Evolutionary conservation across 2,888 invertebrate species (phyloP).

Genomic region (Panorpa germanica): DNA sequence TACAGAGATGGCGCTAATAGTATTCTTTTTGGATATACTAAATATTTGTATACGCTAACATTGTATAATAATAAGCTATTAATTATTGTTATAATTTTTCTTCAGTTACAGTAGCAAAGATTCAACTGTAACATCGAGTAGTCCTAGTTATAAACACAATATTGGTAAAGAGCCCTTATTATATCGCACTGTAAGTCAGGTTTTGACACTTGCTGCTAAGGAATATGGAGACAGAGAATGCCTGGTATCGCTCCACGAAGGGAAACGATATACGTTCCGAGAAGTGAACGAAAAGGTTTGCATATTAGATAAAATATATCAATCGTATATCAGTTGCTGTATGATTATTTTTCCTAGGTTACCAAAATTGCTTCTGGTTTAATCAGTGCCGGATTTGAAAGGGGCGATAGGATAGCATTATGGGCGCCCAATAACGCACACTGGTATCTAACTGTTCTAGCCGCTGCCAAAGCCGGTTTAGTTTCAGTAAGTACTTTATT

Average conservation of each 20-base stretch:
- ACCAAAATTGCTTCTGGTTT: constrained; percentile 55
- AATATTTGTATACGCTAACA: too few relatives aligned
- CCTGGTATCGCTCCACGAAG: constrained; percentile 33
- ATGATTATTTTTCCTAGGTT: constrained; percentile 20
- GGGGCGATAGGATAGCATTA: constrained; percentile 57
- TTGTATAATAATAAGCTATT: too few relatives aligned
- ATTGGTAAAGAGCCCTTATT: constrained; percentile 28
- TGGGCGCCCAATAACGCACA: constrained; percentile 63
- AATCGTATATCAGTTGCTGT: constrained; percentile 5
- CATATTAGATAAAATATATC: constrained; percentile 2
- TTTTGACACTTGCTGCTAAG: constrained; percentile 30
- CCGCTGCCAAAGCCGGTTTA: constrained; percentile 50
- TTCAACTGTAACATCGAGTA: too few relatives aligned
- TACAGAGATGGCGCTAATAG: too few relatives aligned
- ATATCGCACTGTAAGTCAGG: constrained; percentile 33
- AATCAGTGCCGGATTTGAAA: constrained; percentile 41
- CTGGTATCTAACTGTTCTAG: constrained; percentile 56
- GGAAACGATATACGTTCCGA: constrained; percentile 28
- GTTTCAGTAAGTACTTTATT: constrained; percentile 30
- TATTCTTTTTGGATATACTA: too few relatives aligned
- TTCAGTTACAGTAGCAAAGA: too few relatives aligned
- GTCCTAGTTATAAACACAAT: constrained; percentile 30
- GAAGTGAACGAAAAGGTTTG: constrained; percentile 27
- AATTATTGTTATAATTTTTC: too few relatives aligned
- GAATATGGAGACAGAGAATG: constrained; percentile 34